A percentile compares a stretch with the other conserved stretches of the same genome.
Conservation (phyloP, 2,797 vertebrate species). For the Phaenicophaeus curvirostris region DNA sequence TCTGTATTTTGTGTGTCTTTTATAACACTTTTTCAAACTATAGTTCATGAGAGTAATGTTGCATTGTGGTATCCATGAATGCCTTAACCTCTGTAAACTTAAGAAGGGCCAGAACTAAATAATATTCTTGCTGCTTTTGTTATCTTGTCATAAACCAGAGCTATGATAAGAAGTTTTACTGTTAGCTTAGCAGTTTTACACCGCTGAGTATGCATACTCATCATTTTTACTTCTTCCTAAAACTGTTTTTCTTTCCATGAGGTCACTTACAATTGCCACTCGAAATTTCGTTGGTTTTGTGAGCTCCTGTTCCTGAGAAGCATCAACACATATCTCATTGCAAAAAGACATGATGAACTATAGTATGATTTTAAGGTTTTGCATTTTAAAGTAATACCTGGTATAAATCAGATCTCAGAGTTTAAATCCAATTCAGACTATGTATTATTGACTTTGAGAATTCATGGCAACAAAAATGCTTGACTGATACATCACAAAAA, state of each 20-base stretch:
- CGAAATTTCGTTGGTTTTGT: conserved; percentile 2
- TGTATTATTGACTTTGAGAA: not conserved
- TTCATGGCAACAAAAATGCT: not conserved
- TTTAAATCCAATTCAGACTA: not conserved
- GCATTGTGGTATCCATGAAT: not conserved
- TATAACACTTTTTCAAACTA: not conserved
- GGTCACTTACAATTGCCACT: not conserved
- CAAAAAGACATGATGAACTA: conserved; percentile 4
- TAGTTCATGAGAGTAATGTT: not conserved
- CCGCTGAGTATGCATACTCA: not conserved
- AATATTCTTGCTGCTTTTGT: conserved; percentile 6
- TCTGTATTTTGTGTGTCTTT: not conserved
- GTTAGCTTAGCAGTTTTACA: not conserved
- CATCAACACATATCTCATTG: not conserved
- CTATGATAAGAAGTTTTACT: conserved; percentile 24
- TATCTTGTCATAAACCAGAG: not conserved
- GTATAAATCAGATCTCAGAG: not conserved
- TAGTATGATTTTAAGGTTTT: not conserved
- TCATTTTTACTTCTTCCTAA: conserved; percentile 7
- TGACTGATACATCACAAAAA: conserved; percentile 1
- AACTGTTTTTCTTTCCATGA: conserved; percentile 4
- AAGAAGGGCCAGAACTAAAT: not conserved
- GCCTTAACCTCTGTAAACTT: not conserved
- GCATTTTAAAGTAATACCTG: not conserved
- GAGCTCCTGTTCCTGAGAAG: not conserved